These are phyloP conservation scores for Caracal caracal DNA, from an alignment of 2,113 vertebrate genomes.

Conservation along the genomic window DNA sequence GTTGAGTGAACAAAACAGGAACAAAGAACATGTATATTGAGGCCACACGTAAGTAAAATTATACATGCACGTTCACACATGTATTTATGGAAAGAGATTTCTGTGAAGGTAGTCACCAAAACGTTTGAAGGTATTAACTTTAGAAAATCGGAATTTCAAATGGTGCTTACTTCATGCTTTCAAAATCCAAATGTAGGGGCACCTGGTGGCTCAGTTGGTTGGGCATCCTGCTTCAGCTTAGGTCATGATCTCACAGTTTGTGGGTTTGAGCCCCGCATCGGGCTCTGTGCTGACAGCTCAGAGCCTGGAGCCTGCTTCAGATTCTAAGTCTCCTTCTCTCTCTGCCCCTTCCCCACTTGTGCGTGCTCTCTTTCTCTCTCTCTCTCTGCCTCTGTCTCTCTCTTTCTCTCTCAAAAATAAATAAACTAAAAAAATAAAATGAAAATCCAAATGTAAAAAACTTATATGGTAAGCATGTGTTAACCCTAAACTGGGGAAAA, in stretches of 20 bases:
- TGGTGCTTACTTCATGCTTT: constrained; percentile 39
- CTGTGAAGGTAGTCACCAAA: constrained; percentile 1
- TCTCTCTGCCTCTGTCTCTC: too few species aligned
- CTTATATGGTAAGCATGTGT: neutral
- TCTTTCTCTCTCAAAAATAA: too few species aligned
- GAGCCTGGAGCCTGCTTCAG: too few species aligned
- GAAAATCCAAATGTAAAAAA: neutral
- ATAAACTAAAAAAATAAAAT: neutral
- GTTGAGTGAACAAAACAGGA: neutral
- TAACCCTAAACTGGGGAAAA: neutral
- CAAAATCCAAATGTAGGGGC: neutral
- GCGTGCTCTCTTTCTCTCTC: too few species aligned
- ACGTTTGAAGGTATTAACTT: constrained; percentile 5
- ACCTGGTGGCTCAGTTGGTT: too few species aligned
- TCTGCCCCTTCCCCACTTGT: too few species aligned
- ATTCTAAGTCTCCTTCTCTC: too few species aligned
- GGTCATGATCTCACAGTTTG: too few species aligned
- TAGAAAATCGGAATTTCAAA: neutral
- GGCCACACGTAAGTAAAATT: neutral
- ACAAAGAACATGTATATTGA: neutral
- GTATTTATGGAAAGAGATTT: constrained; percentile 15
- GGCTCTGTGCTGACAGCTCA: too few species aligned
- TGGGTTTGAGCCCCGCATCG: too few species aligned
- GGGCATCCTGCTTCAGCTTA: too few species aligned
- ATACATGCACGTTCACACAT: neutral